Percentiles rank a stretch among this genome's conserved stretches.
phyloP scores from a whole-genome alignment of 1,140 invertebrate genomes.

The Sycophila sp. region DNA sequence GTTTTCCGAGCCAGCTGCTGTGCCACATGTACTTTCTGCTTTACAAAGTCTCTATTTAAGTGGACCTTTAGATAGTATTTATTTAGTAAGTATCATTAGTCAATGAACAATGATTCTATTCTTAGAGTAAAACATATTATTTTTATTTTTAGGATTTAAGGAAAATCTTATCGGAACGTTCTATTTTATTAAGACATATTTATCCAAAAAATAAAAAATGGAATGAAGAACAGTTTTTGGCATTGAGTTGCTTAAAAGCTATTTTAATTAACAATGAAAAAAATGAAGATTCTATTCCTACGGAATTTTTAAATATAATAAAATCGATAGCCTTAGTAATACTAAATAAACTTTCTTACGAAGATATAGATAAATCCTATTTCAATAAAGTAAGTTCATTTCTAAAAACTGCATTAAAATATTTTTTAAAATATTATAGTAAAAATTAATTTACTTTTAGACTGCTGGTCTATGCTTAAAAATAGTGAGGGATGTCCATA shows the following conservation, averaged over 20 bases:
- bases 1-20: constrained; percentile 40
- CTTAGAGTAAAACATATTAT: not conserved
- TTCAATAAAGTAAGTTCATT: constrained; percentile 51
- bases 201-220: constrained; percentile 43
- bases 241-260: constrained; percentile 55
- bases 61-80: constrained; percentile 45
- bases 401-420: not conserved
- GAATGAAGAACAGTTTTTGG: constrained; percentile 52
- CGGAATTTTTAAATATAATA: constrained; percentile 46
- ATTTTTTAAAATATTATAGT: not conserved
- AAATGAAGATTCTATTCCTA: constrained; percentile 35
- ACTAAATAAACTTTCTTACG: constrained; percentile 43
- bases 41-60: constrained; percentile 50
- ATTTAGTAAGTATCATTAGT: constrained; percentile 43
- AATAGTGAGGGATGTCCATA: constrained; percentile 47
- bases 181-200: constrained; percentile 45
- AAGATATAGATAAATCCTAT: constrained; percentile 45
- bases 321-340: constrained; percentile 49
- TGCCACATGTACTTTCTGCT: constrained; percentile 47
- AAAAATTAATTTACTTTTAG: constrained; percentile 44
- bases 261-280: constrained; percentile 49
- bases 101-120: too few species aligned
- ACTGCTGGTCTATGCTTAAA: constrained; percentile 47
- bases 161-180: constrained; percentile 47
- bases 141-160: constrained; percentile 50